These are phyloP conservation scores for Trogon melanurus DNA, from an alignment of 2,113 vertebrate genomes.

Conservation along the genomic window DNA sequence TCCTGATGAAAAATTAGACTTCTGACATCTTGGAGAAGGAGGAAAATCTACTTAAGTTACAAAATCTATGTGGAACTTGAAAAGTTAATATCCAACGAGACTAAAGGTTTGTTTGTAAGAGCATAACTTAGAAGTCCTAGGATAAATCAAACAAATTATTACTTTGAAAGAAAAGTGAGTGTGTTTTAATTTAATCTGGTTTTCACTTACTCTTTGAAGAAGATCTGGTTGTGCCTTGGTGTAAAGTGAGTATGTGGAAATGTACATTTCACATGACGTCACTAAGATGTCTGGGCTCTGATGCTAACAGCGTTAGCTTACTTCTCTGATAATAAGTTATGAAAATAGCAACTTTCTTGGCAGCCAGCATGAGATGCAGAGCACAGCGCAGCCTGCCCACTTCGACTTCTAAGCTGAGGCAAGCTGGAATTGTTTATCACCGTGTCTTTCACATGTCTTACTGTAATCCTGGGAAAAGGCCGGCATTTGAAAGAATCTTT, in stretches of 20 bases:
- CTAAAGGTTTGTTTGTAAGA: not conserved
- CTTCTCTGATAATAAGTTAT: not conserved
- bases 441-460: not conserved
- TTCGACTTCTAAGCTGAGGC: not conserved
- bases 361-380: not conserved
- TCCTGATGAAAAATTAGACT: not conserved
- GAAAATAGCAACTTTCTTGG: not conserved
- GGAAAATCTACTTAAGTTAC: not conserved
- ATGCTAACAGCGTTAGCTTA: not conserved
- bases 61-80: not conserved
- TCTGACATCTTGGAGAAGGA: not conserved
- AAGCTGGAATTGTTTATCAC: not conserved
- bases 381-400: not conserved
- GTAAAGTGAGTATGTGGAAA: not conserved
- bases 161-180: not conserved
- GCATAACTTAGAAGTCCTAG: not conserved
- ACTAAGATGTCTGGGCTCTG: not conserved
- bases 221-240: not conserved
- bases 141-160: not conserved
- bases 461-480: not conserved
- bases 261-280: not conserved
- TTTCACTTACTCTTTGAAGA: not conserved
- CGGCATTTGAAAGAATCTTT: not conserved
- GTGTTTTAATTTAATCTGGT: not conserved
- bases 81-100: not conserved